Conservation (phyloP, 2,113 vertebrate genomes). For the Larimichthys crocea region DNA sequence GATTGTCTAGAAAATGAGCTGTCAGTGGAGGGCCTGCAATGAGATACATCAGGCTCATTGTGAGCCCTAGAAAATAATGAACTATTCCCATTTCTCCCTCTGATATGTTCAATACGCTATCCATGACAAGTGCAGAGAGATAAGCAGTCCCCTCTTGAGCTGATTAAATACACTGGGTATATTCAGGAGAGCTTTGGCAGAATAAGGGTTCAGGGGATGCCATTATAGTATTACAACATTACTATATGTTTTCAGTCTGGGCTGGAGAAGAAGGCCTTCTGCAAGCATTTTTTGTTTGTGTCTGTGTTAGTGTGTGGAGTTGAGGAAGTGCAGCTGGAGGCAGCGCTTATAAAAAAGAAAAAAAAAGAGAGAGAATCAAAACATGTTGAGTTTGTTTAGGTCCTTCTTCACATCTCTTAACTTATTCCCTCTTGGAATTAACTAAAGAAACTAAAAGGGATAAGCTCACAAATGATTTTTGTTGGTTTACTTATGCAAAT, state of each 20-base stretch:
- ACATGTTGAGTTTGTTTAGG: constrained; percentile 55
- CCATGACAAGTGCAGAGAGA: constrained; percentile 82
- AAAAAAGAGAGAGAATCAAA: constrained; percentile 50
- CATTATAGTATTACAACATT: constrained; percentile 53
- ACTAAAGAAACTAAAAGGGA: constrained; percentile 28
- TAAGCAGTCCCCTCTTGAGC: constrained; percentile 79
- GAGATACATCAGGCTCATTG: constrained; percentile 84
- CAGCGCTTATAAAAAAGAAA: constrained; percentile 37
- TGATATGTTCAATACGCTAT: constrained; percentile 83
- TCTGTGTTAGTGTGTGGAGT: not conserved
- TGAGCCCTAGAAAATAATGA: constrained; percentile 83
- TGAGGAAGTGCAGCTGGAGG: constrained; percentile 46
- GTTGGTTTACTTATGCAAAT: constrained; percentile 41
- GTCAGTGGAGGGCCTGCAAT: constrained; percentile 80
- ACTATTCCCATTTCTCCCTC: constrained; percentile 78
- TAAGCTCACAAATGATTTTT: not conserved
- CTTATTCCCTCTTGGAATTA: constrained; percentile 47
- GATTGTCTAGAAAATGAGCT: constrained; percentile 86
- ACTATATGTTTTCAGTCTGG: constrained; percentile 62
- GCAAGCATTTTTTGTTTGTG: constrained; percentile 34
- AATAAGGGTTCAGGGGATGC: constrained; percentile 61
- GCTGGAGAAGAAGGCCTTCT: constrained; percentile 45
- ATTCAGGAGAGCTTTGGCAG: constrained; percentile 69
- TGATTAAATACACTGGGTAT: constrained; percentile 80
- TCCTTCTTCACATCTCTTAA: constrained; percentile 34